Conservation (phyloP, 1,140 invertebrate species). For the Pogonognathellus flavescens region DNA sequence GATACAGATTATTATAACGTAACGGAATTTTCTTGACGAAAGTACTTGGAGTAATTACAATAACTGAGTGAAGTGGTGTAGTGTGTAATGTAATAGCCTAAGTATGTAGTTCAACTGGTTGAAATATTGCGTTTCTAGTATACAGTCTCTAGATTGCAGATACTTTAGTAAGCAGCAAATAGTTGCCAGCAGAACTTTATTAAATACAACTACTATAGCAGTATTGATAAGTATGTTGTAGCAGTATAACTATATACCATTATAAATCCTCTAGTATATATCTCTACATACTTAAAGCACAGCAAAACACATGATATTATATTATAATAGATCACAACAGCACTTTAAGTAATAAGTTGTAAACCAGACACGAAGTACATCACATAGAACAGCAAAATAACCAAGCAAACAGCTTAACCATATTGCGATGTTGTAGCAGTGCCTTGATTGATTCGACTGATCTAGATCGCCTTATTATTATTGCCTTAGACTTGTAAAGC, state of each 20-base stretch:
- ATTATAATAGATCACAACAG: background rate
- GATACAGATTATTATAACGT: constrained; percentile 9
- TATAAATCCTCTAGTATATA: background rate
- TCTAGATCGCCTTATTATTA: constrained; percentile 35
- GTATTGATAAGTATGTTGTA: background rate
- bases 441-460: constrained; percentile 28
- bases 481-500: background rate
- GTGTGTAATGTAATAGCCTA: constrained; percentile 31
- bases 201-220: constrained; percentile 11
- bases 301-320: background rate
- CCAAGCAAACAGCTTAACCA: background rate
- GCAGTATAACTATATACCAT: background rate
- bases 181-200: constrained; percentile 39
- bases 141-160: no score
- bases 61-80: constrained; percentile 9
- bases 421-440: background rate
- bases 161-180: constrained; percentile 27
- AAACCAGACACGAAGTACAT: constrained; percentile 15
- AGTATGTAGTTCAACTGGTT: constrained; percentile 38
- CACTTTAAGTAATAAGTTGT: constrained; percentile 20
- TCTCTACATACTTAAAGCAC: background rate
- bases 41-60: constrained; percentile 33
- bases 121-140: no score
- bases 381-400: background rate
- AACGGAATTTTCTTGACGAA: constrained; percentile 36